These are phyloP conservation scores for Urosaurus nigricauda DNA, from an alignment of 2,797 vertebrate species.

Conservation along the genomic window DNA sequence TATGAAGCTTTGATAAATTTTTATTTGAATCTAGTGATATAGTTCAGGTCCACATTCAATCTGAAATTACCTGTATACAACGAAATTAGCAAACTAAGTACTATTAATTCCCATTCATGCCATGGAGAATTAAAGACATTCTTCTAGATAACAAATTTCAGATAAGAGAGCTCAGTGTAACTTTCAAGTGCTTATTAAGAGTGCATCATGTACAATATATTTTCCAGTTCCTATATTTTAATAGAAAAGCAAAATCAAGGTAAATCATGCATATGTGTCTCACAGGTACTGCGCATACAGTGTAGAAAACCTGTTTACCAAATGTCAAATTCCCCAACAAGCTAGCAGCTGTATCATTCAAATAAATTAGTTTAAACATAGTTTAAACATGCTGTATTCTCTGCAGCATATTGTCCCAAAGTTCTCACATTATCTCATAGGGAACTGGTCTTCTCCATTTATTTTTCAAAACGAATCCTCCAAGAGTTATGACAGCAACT, in stretches of 20 bases:
- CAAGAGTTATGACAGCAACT: neutral
- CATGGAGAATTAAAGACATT: neutral
- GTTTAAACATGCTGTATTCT: neutral
- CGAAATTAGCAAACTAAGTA: neutral
- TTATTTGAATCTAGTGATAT: conserved; percentile 11
- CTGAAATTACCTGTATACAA: neutral
- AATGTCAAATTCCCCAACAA: neutral
- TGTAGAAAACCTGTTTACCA: neutral
- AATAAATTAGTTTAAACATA: neutral
- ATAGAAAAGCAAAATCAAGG: conserved; percentile 1
- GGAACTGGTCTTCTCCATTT: conserved; percentile 37
- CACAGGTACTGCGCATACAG: neutral
- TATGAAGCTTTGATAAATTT: neutral
- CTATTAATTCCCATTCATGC: neutral
- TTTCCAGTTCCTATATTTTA: neutral
- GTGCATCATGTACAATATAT: neutral
- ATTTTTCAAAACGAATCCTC: conserved; percentile 51
- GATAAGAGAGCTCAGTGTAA: neutral
- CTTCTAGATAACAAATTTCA: too few species aligned
- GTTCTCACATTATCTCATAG: conserved; percentile 53
- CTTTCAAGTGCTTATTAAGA: neutral
- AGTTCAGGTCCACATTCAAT: neutral
- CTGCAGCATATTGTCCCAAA: neutral
- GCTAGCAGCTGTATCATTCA: neutral
- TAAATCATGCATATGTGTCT: neutral